These are phyloP conservation scores for Drosophila yakuba DNA, from an alignment of 1,140 invertebrate species.

Conservation along the genomic window DNA sequence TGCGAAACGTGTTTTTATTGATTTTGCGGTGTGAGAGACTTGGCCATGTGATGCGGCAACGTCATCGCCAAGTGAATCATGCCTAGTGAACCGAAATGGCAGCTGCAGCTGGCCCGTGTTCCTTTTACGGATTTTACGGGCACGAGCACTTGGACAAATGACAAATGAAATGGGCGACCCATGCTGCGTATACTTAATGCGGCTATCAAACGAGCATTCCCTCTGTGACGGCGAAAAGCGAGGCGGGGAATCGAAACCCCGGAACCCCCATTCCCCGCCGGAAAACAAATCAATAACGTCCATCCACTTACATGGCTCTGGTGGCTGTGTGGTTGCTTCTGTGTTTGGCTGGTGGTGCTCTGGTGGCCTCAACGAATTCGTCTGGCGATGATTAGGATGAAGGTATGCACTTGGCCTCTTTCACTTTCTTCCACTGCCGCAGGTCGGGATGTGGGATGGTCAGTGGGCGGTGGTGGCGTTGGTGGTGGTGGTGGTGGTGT, in stretches of 20 bases:
- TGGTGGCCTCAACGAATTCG: slow-evolving; percentile 44
- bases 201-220: slow-evolving; percentile 30
- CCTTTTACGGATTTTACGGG: slow-evolving; percentile 7
- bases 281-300: slow-evolving; percentile 74
- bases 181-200: slow-evolving; percentile 49
- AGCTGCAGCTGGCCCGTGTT: slow-evolving; percentile 27
- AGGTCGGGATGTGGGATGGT: slow-evolving; percentile 32
- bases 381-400: slow-evolving; percentile 49
- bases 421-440: slow-evolving; percentile 51
- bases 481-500: slow-evolving; percentile 5
- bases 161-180: slow-evolving; percentile 22
- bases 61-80: slow-evolving; percentile 45
- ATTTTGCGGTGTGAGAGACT: slow-evolving; percentile 68
- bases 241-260: not conserved
- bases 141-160: slow-evolving; percentile 17
- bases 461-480: slow-evolving; percentile 14
- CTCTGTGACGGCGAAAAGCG: slow-evolving; percentile 25
- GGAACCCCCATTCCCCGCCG: slow-evolving; percentile 7
- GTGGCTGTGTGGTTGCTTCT: slow-evolving; percentile 32
- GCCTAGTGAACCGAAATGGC: slow-evolving; percentile 12
- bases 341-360: slow-evolving; percentile 31
- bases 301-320: slow-evolving; percentile 69
- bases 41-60: slow-evolving; percentile 64
- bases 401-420: slow-evolving; percentile 59
- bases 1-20: slow-evolving; percentile 67